These are phyloP conservation scores for Ptychoptera contaminata DNA, from an alignment of 2,888 invertebrate genomes.

Conservation along the genomic window DNA sequence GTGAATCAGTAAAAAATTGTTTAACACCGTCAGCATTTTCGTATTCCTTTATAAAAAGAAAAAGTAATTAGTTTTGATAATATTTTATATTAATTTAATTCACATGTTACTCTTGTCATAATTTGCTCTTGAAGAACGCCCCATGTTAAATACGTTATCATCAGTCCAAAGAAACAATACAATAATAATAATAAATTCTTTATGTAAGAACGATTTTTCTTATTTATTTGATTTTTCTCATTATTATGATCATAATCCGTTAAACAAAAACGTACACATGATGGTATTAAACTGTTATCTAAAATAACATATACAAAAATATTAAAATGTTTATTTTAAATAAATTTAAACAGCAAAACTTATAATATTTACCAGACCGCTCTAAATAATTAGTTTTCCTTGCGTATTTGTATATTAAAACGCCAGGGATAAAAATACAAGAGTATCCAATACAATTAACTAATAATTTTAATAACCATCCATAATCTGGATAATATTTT, in stretches of 20 bases:
- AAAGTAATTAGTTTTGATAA: slow-evolving; percentile 4
- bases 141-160: slow-evolving; percentile 87
- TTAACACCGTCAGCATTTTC: slow-evolving; percentile 42
- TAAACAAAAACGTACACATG: slow-evolving; percentile 25
- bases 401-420: slow-evolving; percentile 66
- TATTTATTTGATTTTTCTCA: slow-evolving; percentile 10
- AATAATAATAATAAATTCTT: slow-evolving; percentile 44
- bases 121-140: slow-evolving; percentile 95
- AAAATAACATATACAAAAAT: slow-evolving; percentile 6
- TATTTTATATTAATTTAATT: slow-evolving; percentile 4
- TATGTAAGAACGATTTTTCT: slow-evolving; percentile 32
- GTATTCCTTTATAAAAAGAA: slow-evolving; percentile 39
- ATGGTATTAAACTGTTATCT: slow-evolving; percentile 21
- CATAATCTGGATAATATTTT: slow-evolving; percentile 36
- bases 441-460: slow-evolving; percentile 77
- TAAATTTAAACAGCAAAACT: not conserved
- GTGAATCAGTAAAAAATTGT: slow-evolving; percentile 74
- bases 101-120: slow-evolving; percentile 64
- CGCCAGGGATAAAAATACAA: slow-evolving; percentile 76
- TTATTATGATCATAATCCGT: slow-evolving; percentile 21
- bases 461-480: slow-evolving; percentile 61
- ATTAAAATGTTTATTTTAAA: too few relatives aligned
- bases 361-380: slow-evolving; percentile 40
- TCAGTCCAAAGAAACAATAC: slow-evolving; percentile 77
- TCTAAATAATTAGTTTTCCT: slow-evolving; percentile 65